Base-by-base conservation (phyloP, 2,888 invertebrate genomes). In the Leptinotarsa rubiginosa region DNA sequence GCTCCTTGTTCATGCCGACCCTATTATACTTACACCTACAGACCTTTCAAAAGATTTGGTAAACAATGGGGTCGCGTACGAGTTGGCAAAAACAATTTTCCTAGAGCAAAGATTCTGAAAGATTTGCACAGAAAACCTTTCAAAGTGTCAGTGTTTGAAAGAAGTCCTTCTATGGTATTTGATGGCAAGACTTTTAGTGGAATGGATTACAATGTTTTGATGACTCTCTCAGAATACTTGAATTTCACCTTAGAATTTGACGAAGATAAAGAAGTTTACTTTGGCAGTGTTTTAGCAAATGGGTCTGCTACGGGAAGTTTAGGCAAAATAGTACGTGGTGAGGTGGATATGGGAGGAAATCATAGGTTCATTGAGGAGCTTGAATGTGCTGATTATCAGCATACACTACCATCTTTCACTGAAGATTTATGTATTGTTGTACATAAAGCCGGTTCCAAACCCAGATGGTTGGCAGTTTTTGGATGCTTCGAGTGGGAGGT, bases 161-260 rank as follows among this genome's bases (percentile, higher is more conserved):
- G 41, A 31, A 31, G 25, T 31, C 62, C 62, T 31, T 31, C 62
- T 2, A 15, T 62, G 15, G n/a, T 4, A 5, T 62, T 62, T 31
- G 12, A 25, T n/a, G 62, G 31, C 16, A 15, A 62, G 15, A 4
- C 2, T 0, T 5, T 31, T 16, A 84, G 82, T 64, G 88, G 88
- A 3, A 76, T 86, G 1, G 89, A 89, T 75, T 88, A 87, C 2
- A 78, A 83, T 2, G 77, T 88, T 4, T 73, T 88, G 69, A 80
- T 81, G 0, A 85, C 84, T 20, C 59, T 89, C 10, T 81, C 87
- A 0, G 80, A 82, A 72, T 74, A 78, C 31, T 79, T 89, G 80
- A 89, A 89, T 78, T 88, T 88, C 72, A 69, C 72, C 4, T 78
- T 84, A 22, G 10, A 72, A 5, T 25, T 80, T 5, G 70, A 74